A percentile compares a stretch with the other conserved stretches of the same genome.
Conservation (phyloP, 2,888 invertebrate genomes). For the Leptinotarsa rubiginosa region DNA sequence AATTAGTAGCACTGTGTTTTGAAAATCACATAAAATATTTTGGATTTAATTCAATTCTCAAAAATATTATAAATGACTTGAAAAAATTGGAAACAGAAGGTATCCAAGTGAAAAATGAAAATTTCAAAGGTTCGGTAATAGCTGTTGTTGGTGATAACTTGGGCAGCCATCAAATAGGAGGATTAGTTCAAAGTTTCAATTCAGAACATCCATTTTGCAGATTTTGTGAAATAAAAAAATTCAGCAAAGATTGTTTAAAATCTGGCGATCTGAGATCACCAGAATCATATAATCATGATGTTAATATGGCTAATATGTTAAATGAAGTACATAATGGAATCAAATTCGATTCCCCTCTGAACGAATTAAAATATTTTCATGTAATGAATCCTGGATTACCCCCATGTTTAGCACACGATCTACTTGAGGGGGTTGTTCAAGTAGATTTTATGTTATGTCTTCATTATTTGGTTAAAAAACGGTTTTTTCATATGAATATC, state of each 20-base stretch:
- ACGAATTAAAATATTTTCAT: background rate
- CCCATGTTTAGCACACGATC: background rate
- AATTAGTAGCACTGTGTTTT: slow-evolving; percentile 2
- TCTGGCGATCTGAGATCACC: background rate
- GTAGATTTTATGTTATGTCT: background rate
- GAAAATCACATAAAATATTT: background rate
- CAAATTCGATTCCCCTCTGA: background rate
- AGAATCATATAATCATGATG: background rate
- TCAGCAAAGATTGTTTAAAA: background rate
- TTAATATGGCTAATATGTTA: background rate
- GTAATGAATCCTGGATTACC: background rate
- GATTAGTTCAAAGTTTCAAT: background rate
- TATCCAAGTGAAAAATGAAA: background rate
- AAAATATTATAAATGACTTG: background rate
- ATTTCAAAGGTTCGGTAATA: background rate
- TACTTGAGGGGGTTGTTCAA: background rate
- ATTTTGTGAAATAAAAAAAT: background rate
- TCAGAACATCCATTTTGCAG: background rate
- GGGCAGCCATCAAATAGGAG: background rate
- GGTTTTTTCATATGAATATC: background rate
- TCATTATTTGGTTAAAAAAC: background rate
- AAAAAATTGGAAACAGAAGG: background rate
- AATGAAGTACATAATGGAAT: background rate
- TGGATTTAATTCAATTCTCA: background rate
- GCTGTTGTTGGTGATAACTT: background rate